Conservation (phyloP, 2,888 invertebrate genomes). For the Idaea biselata region DNA sequence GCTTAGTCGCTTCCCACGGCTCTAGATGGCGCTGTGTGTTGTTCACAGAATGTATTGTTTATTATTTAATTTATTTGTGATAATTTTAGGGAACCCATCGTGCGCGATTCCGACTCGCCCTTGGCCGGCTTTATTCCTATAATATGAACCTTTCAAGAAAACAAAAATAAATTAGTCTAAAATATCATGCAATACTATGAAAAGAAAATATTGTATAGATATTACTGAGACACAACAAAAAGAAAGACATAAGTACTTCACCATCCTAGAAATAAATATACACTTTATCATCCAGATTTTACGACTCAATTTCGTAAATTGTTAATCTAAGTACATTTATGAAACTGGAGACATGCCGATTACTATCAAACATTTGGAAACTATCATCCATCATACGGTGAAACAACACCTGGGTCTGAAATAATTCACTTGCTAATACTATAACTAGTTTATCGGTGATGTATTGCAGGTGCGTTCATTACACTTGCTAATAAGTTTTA, state of each 20-base stretch:
- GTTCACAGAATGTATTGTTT: no score
- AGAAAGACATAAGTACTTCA: neutral
- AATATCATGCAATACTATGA: neutral
- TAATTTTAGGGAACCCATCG: no score
- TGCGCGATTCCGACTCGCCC: no score
- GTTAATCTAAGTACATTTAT: no score
- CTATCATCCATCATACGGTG: slow-evolving; percentile 20
- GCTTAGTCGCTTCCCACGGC: no score
- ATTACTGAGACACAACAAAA: neutral
- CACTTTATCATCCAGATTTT: neutral
- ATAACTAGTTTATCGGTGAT: neutral
- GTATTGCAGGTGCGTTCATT: neutral
- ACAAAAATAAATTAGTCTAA: neutral
- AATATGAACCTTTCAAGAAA: neutral
- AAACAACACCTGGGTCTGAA: neutral
- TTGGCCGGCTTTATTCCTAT: no score
- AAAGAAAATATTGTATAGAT: neutral
- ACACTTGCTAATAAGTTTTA: neutral
- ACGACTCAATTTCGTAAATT: neutral
- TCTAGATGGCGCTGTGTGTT: no score
- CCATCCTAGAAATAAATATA: neutral
- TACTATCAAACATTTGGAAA: slow-evolving; percentile 12
- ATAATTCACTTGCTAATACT: neutral
- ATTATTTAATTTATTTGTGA: no score
- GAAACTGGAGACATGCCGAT: neutral